Evolutionary conservation across 2,888 invertebrate species (phyloP), one percentile per base, ranked within the genome.

Genomic region (Thyatira batis): DNA sequence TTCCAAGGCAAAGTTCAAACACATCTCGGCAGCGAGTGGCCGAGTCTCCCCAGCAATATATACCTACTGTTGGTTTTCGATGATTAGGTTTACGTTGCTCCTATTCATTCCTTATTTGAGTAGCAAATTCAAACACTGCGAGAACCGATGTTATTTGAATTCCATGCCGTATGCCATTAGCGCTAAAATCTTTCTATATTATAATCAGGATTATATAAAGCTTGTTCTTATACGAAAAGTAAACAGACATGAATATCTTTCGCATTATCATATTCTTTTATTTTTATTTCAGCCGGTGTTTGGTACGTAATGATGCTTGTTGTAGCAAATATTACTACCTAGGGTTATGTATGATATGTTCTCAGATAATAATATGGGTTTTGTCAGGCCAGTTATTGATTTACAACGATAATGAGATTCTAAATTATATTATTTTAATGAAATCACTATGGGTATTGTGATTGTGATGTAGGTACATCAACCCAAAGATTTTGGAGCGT

Each of bases 61-160:
- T 54, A 65, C n/a, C n/a, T n/a, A n/a, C 72, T 82, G 80, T 86
- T 86, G 78, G 79, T 77, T 79, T 80, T 76, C 73, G 70, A 82
- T 84, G 80, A 87, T 85, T 82, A 79, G 71, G 81, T 85, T 82
- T 84, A 70, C 80, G 71, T 73, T 79, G 74, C 62, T 68, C 67
- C 57, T 58, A 58, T 58, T 69, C 71, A 64, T 65, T 76, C 67
- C 69, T 61, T 80, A 73, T 80, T 82, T 83, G 74, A 72, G 56
- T 71, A 66, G 60, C 51, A 48, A 78, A 78, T 60, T 78, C 72
- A 78, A 80, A 79, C 73, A 76, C 58, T 58, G 57, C 59, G 60
- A 54, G 39, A 55, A 57, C 52, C 50, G 57, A 58, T 61, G 56
- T 63, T 63, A 67, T 67, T 70, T 56, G 62, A 53, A 67, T 60